These are phyloP conservation scores for Leucania comma DNA, from an alignment of 2,888 invertebrate species.

Conservation along the genomic window DNA sequence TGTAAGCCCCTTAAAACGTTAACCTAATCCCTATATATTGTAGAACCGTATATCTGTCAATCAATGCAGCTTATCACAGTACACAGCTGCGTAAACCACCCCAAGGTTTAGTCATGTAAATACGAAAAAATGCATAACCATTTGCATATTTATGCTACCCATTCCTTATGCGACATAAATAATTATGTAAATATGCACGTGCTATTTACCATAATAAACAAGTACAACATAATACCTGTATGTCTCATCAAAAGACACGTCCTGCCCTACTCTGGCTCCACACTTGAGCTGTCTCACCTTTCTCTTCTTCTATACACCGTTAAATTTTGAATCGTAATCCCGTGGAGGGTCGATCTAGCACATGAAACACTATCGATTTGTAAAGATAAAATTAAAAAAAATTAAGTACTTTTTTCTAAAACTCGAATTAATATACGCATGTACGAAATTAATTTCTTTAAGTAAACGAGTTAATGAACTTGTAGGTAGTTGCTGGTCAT, in stretches of 20 bases:
- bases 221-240: background rate
- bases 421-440: no score
- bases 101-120: conserved; percentile 16
- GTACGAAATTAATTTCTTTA: no score
- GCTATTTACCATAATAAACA: conserved; percentile 19
- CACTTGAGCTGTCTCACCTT: background rate
- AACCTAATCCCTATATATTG: background rate
- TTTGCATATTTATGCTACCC: conserved; percentile 21
- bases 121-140: conserved; percentile 13
- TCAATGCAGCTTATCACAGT: conserved; percentile 6
- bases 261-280: background rate
- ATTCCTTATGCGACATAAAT: conserved; percentile 5
- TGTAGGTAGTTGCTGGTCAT: no score
- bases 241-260: background rate
- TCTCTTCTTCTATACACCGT: background rate
- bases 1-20: background rate
- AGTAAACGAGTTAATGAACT: no score
- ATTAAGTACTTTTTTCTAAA: no score
- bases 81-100: conserved; percentile 18
- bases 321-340: no score
- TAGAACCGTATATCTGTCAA: conserved; percentile 5
- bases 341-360: no score
- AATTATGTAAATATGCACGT: conserved; percentile 27
- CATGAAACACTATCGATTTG: no score
- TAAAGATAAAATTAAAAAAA: no score